Evolutionary conservation across 2,888 invertebrate species (phyloP).

Genomic region (Torymus texanus): DNA sequence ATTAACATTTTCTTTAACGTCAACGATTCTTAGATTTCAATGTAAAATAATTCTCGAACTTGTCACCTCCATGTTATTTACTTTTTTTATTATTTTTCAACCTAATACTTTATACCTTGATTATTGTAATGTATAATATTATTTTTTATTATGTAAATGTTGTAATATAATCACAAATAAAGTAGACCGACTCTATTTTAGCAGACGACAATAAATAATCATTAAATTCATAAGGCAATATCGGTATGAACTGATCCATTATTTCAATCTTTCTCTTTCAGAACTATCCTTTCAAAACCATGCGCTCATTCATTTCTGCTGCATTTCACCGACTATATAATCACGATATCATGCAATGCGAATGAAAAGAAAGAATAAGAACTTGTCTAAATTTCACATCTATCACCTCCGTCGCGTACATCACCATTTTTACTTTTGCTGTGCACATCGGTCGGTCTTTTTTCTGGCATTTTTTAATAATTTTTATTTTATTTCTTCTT

Average conservation of each 20-base stretch:
- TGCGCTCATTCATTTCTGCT: conserved; percentile 58
- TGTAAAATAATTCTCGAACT: conserved; percentile 27
- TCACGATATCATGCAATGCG: conserved; percentile 44
- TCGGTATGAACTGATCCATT: conserved; percentile 53
- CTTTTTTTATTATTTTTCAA: conserved; percentile 17
- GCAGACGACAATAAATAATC: background rate
- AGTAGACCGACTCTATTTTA: too few relatives aligned
- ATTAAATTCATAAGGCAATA: conserved; percentile 8
- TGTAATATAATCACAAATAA: background rate
- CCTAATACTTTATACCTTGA: background rate
- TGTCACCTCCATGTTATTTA: conserved; percentile 1
- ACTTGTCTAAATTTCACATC: conserved; percentile 28
- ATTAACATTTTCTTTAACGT: too few relatives aligned
- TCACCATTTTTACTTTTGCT: conserved; percentile 61
- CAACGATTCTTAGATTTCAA: background rate
- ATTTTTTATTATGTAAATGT: conserved; percentile 12
- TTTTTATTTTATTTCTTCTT: conserved; percentile 1
- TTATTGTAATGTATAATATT: conserved; percentile 4
- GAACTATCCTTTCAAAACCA: conserved; percentile 49
- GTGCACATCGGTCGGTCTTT: conserved; percentile 67
- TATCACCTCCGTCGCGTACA: conserved; percentile 20
- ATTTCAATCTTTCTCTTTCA: conserved; percentile 55
- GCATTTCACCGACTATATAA: conserved; percentile 55
- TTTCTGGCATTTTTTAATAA: conserved; percentile 19
- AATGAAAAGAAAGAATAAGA: conserved; percentile 24